A percentile compares a stretch with the other conserved stretches of the same genome.
Conservation (phyloP, 2,113 vertebrate genomes). For the Dicaeum eximium region DNA sequence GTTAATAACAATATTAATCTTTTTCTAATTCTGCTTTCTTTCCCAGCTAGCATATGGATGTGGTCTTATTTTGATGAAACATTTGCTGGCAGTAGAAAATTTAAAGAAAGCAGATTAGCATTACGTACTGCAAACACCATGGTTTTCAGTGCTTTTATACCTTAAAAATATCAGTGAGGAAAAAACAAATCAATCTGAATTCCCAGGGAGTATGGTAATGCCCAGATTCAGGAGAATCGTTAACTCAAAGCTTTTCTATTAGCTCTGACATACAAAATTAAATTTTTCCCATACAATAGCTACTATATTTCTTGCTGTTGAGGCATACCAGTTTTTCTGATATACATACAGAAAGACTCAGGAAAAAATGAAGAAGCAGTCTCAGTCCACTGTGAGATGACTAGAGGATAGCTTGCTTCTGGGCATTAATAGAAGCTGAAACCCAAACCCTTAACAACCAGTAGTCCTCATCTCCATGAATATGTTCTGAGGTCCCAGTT, state of each 20-base stretch:
- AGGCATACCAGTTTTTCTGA: background rate
- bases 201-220: background rate
- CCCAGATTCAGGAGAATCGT: background rate
- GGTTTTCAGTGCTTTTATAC: background rate
- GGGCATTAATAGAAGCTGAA: background rate
- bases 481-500: background rate
- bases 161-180: background rate
- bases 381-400: background rate
- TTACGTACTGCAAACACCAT: background rate
- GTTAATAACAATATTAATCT: constrained; percentile 9
- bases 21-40: background rate
- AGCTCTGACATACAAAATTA: background rate
- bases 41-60: background rate
- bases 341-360: background rate
- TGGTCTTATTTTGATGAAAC: constrained; percentile 5
- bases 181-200: background rate
- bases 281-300: background rate
- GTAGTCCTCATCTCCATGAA: background rate
- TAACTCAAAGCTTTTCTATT: constrained; percentile 7
- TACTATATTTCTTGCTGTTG: background rate
- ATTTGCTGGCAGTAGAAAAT: background rate
- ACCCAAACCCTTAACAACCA: background rate
- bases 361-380: background rate
- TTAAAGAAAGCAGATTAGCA: background rate
- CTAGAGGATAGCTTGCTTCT: background rate